Percentiles rank a stretch among this genome's conserved stretches.
phyloP scores from a whole-genome alignment of 2,888 invertebrate genomes.

The Eilema sororculum region DNA sequence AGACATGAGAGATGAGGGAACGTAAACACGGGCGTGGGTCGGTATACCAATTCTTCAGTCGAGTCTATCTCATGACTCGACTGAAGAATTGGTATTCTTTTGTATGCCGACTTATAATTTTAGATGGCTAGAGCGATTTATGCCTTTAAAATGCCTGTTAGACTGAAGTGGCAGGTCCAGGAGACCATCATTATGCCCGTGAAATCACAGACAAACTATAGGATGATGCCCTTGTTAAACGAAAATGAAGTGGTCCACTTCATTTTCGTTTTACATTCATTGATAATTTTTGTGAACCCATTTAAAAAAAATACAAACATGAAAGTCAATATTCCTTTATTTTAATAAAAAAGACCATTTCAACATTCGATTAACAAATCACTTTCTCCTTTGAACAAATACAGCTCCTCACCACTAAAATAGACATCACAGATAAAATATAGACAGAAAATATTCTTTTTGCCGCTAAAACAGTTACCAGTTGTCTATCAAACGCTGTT shows the following conservation, averaged over 20 bases:
- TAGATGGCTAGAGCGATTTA: background rate
- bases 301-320: constrained; percentile 39
- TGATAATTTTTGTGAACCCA: background rate
- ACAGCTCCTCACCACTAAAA: constrained; percentile 73
- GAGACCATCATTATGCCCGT: too few relatives aligned
- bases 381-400: constrained; percentile 67
- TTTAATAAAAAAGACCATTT: constrained; percentile 74
- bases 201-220: too few relatives aligned
- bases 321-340: constrained; percentile 72
- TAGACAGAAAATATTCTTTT: constrained; percentile 77
- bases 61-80: too few relatives aligned
- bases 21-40: too few relatives aligned
- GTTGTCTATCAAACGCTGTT: constrained; percentile 56
- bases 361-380: constrained; percentile 74
- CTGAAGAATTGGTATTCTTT: too few relatives aligned
- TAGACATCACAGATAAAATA: constrained; percentile 86
- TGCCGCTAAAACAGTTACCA: constrained; percentile 65
- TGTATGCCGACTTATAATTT: too few relatives aligned
- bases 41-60: too few relatives aligned
- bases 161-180: too few relatives aligned
- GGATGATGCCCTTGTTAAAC: too few relatives aligned
- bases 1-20: too few relatives aligned
- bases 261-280: too few relatives aligned
- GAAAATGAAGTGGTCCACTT: too few relatives aligned
- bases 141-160: background rate